Base-by-base conservation (phyloP, 2,113 vertebrate genomes). In the Phyllopteryx taeniolatus region DNA sequence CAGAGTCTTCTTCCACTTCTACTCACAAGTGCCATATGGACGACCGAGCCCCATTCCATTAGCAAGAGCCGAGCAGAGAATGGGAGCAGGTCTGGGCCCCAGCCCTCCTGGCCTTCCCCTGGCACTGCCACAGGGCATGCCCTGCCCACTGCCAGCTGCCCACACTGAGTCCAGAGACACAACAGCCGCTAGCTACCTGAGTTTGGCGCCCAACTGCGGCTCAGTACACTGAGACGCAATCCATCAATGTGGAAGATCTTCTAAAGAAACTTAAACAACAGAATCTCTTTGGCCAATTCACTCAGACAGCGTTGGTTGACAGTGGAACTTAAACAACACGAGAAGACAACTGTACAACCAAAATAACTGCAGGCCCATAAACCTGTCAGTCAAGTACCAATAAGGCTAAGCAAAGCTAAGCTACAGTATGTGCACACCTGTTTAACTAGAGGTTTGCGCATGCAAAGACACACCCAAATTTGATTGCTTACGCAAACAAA, bases 91-190 rank as follows among this genome's bases (percentile, higher is more conserved):
- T 66, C 86, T 68, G 75, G 78, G 88, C 87, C 86, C 82, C 78
- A 49, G 88, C 80, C 85, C 86, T 88, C 77, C 82, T 81, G 86
- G 87, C 85, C 83, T 82, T 91, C 91, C 90, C 88, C 86, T 90
- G 91, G 91, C 90, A 89, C 85, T 79, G 92, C 92, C 91, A 90
- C 90, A 88, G 92, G 92, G 92, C 91, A 92, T 87, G 91, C 89
- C 90, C 90, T 90, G 83, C 90, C 91, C 79, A 86, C 86, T 76
- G 72, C 90, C 92, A 93, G 92, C 90, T 93, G 92, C 91, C 89
- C 88, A 84, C 83, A 72, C 79, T 75, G 76, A 87, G 87, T 85
- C 83, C 82, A 75, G 84, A 72, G 74, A 86, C 61, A 49, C 79
- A 84, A 83, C 77, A 82, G 85, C 77, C 79, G 49, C 74, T 66